Conservation (phyloP, 2,888 invertebrate genomes). For the Drosophila yooni region DNA sequence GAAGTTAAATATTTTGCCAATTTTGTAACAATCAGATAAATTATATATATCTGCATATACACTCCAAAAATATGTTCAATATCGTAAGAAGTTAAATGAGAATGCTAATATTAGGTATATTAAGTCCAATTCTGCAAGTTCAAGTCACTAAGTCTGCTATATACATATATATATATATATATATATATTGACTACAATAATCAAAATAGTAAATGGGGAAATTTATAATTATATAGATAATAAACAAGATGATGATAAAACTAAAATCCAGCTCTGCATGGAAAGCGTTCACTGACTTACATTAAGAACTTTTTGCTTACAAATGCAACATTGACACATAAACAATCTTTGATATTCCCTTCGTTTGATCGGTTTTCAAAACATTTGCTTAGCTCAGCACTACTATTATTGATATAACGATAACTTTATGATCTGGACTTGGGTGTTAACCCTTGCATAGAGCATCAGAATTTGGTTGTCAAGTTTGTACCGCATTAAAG, state of each 20-base stretch:
- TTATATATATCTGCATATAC: too few species aligned
- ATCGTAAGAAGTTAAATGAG: too few species aligned
- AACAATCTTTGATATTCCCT: not conserved
- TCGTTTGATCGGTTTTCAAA: not conserved
- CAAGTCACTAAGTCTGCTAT: not conserved
- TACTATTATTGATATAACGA: not conserved
- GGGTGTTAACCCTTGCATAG: not conserved
- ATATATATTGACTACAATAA: not conserved
- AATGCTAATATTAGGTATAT: too few species aligned
- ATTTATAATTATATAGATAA: not conserved
- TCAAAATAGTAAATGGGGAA: too few species aligned
- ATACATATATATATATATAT: not conserved
- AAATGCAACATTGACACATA: not conserved
- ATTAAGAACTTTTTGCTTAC: not conserved
- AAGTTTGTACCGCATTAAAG: not conserved
- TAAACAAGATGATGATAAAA: not conserved
- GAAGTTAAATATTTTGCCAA: too few species aligned
- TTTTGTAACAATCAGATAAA: too few species aligned
- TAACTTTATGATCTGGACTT: not conserved
- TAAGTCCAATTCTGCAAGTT: too few species aligned
- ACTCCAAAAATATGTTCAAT: too few species aligned
- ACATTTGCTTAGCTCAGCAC: not conserved
- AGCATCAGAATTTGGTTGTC: not conserved
- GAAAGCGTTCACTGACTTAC: not conserved
- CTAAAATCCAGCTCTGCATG: not conserved